Conservation (phyloP, 2,888 invertebrate species). For the Ochropacha duplaris region DNA sequence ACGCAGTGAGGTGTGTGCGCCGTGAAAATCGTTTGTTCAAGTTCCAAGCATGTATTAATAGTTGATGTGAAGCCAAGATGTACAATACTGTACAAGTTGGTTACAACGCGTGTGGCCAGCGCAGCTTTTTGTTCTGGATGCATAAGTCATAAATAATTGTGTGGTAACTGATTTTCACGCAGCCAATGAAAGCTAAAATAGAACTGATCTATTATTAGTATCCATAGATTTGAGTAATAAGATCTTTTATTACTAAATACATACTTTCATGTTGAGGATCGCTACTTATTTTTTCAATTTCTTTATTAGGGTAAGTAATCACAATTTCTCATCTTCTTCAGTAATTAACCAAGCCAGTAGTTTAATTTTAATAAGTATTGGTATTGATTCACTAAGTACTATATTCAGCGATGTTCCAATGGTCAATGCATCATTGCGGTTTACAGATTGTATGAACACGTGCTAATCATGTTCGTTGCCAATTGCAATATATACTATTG, state of each 20-base stretch:
- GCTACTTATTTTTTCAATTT: too few relatives aligned
- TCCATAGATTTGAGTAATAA: background rate
- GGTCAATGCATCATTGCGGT: background rate
- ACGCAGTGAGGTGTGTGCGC: constrained; percentile 28
- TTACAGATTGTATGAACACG: background rate
- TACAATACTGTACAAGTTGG: constrained; percentile 21
- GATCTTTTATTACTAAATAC: background rate
- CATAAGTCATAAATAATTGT: background rate
- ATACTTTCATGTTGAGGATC: background rate
- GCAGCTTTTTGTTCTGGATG: constrained; percentile 24
- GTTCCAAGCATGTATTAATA: constrained; percentile 52
- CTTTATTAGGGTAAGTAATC: too few relatives aligned
- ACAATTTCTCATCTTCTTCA: too few relatives aligned
- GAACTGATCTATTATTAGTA: background rate
- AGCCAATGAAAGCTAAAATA: background rate
- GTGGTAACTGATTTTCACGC: background rate
- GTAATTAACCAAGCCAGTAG: too few relatives aligned
- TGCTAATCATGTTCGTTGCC: background rate
- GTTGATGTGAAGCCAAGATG: constrained; percentile 40
- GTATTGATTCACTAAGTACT: background rate
- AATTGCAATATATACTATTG: background rate
- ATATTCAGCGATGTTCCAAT: background rate
- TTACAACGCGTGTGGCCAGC: constrained; percentile 49
- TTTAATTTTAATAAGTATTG: too few relatives aligned
- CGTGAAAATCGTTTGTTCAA: constrained; percentile 69